Base-by-base conservation (phyloP, 2,888 invertebrate genomes). In the Unio pictorum region DNA sequence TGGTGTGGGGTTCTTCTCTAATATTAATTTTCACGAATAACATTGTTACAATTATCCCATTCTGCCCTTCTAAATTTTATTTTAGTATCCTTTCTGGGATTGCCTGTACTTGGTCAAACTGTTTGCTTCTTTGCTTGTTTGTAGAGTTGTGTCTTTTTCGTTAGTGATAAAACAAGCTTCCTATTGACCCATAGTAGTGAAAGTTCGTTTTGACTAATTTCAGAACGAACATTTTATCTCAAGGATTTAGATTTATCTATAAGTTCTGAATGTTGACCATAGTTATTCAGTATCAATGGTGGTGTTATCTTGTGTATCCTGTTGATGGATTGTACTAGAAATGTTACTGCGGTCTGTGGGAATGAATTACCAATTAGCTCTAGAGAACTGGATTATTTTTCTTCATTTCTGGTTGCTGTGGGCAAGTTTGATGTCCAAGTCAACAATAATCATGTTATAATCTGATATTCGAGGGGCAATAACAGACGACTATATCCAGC, bases 1-100 rank as follows among this genome's bases (percentile, higher is more conserved):
- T 11, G 71, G 68, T 67, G 75, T 78, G 20, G 66, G 65, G 66
- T 73, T 75, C 30, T 75, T 75, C 8, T 70, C 55, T 64, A 72
- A 28, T 6, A 75, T 69, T 1, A 23, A 0, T 72, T 73, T 54
- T 77, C 73, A 30, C 67, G 63, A 15, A 75, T 71, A 18, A 64
- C 45, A 4, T 61, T 57, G 45, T 72, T 70, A 18, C 69, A 55
- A 56, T 73, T 64, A 5, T 61, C 26, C 67, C 69, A 74, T 66
- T 72, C 72, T 20, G 74, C 70, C 54, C 66, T 63, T 11, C 70
- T 28, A 17, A 69, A 26, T 34, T 23, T 17, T 55, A 17, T 63
- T 23, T 58, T 74, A 71, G 61, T 62, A 63, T 59, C 71, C 69
- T 30, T 64, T 66, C 34, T 70, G 72, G 62, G 28, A 68, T 15